These are phyloP conservation scores for Ctena decussata DNA, from an alignment of 2,888 invertebrate species.

Conservation along the genomic window DNA sequence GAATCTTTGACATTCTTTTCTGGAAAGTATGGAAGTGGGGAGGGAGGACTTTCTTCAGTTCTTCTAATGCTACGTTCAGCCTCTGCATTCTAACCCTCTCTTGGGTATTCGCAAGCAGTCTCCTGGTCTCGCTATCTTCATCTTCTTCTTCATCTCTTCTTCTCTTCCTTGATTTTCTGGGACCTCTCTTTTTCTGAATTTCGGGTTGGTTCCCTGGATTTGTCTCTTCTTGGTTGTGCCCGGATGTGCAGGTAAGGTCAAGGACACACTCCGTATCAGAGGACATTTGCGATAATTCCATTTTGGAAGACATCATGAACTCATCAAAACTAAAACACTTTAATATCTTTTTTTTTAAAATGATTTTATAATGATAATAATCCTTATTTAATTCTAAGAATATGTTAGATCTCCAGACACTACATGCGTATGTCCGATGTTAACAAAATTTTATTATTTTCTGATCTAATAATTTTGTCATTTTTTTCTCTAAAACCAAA, in stretches of 20 bases:
- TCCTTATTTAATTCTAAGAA: too few relatives aligned
- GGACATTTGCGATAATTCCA: not conserved
- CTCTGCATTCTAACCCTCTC: constrained; percentile 74
- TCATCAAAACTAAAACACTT: too few relatives aligned
- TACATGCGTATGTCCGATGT: too few relatives aligned
- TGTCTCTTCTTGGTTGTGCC: not conserved
- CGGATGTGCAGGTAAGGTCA: not conserved
- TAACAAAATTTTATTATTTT: not conserved
- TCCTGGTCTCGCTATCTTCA: constrained; percentile 60
- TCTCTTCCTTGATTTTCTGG: constrained; percentile 23
- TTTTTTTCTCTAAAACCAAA: not conserved
- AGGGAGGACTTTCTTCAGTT: constrained; percentile 69
- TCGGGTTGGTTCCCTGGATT: too few relatives aligned
- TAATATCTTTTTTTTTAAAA: too few relatives aligned
- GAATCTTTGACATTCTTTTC: constrained; percentile 75
- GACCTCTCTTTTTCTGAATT: not conserved
- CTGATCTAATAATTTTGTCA: not conserved
- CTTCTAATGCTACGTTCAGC: constrained; percentile 70
- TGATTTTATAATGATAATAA: too few relatives aligned
- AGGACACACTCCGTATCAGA: not conserved
- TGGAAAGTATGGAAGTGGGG: constrained; percentile 66
- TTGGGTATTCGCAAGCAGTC: constrained; percentile 71
- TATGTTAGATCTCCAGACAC: too few relatives aligned
- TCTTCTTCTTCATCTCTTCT: constrained; percentile 44
- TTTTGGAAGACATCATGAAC: not conserved